Evolutionary conservation across 2,888 invertebrate genomes (phyloP), one percentile per base, ranked within the genome.

Genomic region (Apoda limacodes): DNA sequence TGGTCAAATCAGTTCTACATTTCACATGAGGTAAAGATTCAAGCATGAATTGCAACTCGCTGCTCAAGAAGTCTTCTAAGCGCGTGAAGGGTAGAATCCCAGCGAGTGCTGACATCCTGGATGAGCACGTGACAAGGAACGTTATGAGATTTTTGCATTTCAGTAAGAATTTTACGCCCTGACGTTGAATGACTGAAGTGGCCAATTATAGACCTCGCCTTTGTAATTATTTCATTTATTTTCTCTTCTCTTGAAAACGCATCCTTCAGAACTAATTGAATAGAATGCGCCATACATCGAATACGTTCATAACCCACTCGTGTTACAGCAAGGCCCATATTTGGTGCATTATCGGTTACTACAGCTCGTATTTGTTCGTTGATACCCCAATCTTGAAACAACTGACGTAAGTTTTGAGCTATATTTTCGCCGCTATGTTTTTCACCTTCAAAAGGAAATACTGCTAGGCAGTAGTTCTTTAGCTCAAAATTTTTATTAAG

Each of bases 291-390:
- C n/a, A n/a, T n/a, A n/a, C n/a, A 40, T 29, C 32, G 26, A 24
- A 37, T 40, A 34, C 31, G 36, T 36, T 36, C 13, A 12, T 25
- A 21, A 13, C 17, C 25, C 22, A 31, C 15, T 26, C 7, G 29
- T 36, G 33, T 36, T 22, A 36, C 34, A 31, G 35, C 39, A 34
- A 33, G 33, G 7, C 34, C 40, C 41, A 44, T 46, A 38, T 43
- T 46, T 32, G 36, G 39, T 34, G 44, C 44, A 34, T 46, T 44
- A 34, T 46, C 43, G 31, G 46, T 46, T 7, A 44, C 46, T 38
- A 46, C 37, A 32, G 40, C 42, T 34, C 36, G 37, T 35, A 46
- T 34, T 21, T 22, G 26, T 24, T 37, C 30, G 22, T 22, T 11
- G 24, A 40, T 37, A 13, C 15, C 22, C 32, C 40, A 40, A 34